These are phyloP conservation scores for Acholoe squamosa DNA, from an alignment of 2,888 invertebrate genomes.

Conservation along the genomic window DNA sequence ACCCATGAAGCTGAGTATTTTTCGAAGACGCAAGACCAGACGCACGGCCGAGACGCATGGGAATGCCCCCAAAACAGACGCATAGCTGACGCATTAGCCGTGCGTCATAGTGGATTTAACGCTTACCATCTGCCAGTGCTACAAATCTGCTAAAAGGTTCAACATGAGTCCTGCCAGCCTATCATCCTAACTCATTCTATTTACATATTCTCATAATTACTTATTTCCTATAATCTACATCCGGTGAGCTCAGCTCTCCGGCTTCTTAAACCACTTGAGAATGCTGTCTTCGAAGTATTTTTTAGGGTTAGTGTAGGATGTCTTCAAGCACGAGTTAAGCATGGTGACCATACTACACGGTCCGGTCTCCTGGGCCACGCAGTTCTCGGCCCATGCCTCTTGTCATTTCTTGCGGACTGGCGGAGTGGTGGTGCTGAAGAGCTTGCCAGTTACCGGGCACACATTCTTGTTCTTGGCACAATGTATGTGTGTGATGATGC, in stretches of 20 bases:
- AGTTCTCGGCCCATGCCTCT: constrained; percentile 40
- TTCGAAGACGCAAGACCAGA: no score
- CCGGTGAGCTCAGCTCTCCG: constrained; percentile 42
- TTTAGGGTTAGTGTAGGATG: constrained; percentile 43
- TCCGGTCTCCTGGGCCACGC: constrained; percentile 22
- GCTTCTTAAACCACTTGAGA: constrained; percentile 59
- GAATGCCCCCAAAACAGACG: no score
- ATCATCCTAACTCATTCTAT: no score
- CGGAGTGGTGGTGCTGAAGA: constrained; percentile 75
- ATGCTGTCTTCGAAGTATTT: constrained; percentile 53
- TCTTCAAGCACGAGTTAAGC: constrained; percentile 43
- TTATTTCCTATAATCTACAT: neutral
- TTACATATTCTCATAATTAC: neutral
- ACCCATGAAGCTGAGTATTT: no score
- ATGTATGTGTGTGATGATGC: constrained; percentile 82
- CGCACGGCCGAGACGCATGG: no score
- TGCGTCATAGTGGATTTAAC: no score
- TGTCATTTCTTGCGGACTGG: constrained; percentile 55
- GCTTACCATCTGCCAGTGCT: no score
- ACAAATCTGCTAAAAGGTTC: no score
- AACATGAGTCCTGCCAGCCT: no score
- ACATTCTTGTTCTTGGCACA: constrained; percentile 82
- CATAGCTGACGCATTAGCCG: no score
- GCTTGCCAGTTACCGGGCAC: constrained; percentile 81
- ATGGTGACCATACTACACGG: constrained; percentile 34